These are phyloP conservation scores for Ophonus ardosiacus DNA, from an alignment of 2,888 invertebrate species.

Conservation along the genomic window DNA sequence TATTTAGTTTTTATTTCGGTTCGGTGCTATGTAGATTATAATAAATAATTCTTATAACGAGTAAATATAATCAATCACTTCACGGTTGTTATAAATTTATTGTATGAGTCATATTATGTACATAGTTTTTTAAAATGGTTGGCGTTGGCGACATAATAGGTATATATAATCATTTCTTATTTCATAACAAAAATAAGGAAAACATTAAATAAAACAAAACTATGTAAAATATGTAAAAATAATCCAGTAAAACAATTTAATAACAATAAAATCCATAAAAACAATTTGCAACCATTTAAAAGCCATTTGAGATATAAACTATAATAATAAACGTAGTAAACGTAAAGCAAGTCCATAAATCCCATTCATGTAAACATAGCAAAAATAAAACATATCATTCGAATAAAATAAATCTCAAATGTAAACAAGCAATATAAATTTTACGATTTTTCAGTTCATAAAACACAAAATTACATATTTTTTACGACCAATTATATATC, in stretches of 20 bases:
- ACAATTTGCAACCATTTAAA: background rate
- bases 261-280: background rate
- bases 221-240: background rate
- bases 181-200: background rate
- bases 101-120: too few species aligned
- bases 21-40: too few species aligned
- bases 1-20: too few species aligned
- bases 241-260: background rate
- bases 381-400: constrained; percentile 45
- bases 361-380: background rate
- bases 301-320: background rate
- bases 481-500: constrained; percentile 63
- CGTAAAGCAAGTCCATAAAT: background rate
- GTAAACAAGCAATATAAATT: constrained; percentile 61
- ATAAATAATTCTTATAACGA: too few species aligned
- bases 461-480: constrained; percentile 62
- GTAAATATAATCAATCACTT: too few species aligned
- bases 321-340: background rate
- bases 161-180: too few species aligned
- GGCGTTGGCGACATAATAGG: too few species aligned
- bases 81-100: too few species aligned
- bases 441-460: constrained; percentile 61
- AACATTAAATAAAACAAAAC: background rate
- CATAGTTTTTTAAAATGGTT: too few species aligned
- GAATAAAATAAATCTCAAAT: constrained; percentile 33